phyloP scores from a whole-genome alignment of 1,140 invertebrate species.

The Brachionus sp. region DNA sequence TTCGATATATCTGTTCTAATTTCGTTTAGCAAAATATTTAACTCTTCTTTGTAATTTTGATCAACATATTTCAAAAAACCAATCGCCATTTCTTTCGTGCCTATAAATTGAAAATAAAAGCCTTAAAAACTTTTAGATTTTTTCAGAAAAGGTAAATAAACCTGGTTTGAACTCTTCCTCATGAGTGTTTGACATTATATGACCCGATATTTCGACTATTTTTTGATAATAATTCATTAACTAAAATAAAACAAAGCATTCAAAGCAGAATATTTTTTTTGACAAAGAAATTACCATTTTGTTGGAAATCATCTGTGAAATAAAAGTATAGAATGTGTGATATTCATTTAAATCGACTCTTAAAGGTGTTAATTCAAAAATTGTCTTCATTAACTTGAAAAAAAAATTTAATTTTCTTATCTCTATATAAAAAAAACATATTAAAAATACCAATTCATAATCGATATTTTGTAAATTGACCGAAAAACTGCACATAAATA shows the following conservation, averaged over 20 bases:
- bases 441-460: slow-evolving; percentile 31
- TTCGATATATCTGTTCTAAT: slow-evolving; percentile 19
- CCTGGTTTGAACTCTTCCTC: slow-evolving; percentile 40
- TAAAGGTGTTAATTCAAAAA: slow-evolving; percentile 37
- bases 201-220: slow-evolving; percentile 40
- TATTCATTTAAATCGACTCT: slow-evolving; percentile 29
- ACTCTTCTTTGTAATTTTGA: slow-evolving; percentile 36
- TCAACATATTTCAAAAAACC: slow-evolving; percentile 41
- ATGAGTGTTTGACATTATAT: slow-evolving; percentile 23
- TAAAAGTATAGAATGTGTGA: slow-evolving; percentile 19
- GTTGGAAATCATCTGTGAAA: slow-evolving; percentile 6
- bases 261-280: neutral
- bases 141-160: neutral
- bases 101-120: neutral
- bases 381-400: slow-evolving; percentile 19
- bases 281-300: neutral
- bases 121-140: neutral
- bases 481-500: slow-evolving; percentile 18
- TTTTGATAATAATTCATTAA: slow-evolving; percentile 39
- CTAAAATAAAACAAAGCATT: neutral
- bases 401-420: neutral
- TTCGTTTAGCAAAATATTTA: slow-evolving; percentile 27
- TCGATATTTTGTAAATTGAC: neutral
- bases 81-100: slow-evolving; percentile 32
- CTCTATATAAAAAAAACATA: neutral